Evolutionary conservation across 2,888 invertebrate genomes (phyloP).

Genomic region (Aricia artaxerxes): DNA sequence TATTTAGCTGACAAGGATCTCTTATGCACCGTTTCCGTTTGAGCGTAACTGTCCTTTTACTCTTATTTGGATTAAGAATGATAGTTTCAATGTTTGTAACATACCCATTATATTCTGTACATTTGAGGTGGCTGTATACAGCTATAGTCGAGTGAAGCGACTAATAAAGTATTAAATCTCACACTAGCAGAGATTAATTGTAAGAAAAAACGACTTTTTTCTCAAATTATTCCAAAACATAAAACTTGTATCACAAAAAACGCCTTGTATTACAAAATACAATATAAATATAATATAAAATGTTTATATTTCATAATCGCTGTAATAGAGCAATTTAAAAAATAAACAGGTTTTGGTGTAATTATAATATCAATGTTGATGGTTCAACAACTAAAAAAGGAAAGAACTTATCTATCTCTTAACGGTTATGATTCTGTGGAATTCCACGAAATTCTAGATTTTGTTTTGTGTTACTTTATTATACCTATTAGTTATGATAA

Average conservation of each 20-base stretch:
- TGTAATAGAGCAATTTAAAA: background rate
- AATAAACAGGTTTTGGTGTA: constrained; percentile 5
- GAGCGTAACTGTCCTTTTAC: constrained; percentile 33
- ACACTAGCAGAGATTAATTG: background rate
- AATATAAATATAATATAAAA: background rate
- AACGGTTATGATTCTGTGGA: constrained; percentile 6
- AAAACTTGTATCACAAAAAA: background rate
- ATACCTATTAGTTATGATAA: background rate
- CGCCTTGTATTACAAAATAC: background rate
- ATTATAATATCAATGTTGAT: constrained; percentile 13
- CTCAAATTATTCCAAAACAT: constrained; percentile 4
- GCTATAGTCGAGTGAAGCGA: background rate
- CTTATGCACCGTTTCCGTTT: constrained; percentile 69
- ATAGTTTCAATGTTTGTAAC: background rate
- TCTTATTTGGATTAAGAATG: background rate
- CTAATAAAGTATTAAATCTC: background rate
- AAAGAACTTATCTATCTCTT: background rate
- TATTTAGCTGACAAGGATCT: constrained; percentile 74
- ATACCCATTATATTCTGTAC: background rate
- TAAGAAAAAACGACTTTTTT: background rate
- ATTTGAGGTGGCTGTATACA: no score
- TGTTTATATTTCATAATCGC: constrained; percentile 2
- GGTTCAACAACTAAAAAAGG: constrained; percentile 4
- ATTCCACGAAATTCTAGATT: constrained; percentile 10
- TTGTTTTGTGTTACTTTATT: constrained; percentile 10